Evolutionary conservation across 2,888 invertebrate species (phyloP), one percentile per base, ranked within the genome.

Genomic region (Tholera decimalis): DNA sequence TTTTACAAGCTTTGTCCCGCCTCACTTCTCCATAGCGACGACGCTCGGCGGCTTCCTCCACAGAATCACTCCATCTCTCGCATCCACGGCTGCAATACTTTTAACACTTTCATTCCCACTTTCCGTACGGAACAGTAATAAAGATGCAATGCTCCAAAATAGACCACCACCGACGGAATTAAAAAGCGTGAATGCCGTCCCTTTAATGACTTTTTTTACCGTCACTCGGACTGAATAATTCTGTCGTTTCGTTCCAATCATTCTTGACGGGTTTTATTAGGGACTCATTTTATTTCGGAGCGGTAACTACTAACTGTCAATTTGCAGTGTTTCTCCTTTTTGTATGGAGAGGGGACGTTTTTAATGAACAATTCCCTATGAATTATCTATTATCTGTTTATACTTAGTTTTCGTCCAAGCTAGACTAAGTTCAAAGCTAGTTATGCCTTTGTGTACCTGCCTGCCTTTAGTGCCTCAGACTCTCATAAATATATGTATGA

Each of bases 121-220:
- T 78, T 72, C 55, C 35, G 57, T 63, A 59, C 51, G 62, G 47
- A 70, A 73, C 61, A 43, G 61, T 72, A 62, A 70, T 79, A 78
- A 80, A 76, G 76, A 75, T 69, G 64, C 75, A 68, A 71, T 58
- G 54, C 64, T 79, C 77, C 24, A 75, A 84, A 84, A 85, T 80
- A 85, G 83, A 83, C 81, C 83, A 80, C 79, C 79, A 74, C 61
- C 69, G 76, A 76, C 64, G 77, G 70, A 73, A 80, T 77, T 77
- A 81, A 80, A 81, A 80, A 70, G 77, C 78, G 77, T 82, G 79
- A 80, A 77, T 75, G 60, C 26, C 58, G 56, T 67, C 58, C 66
- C 65, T 77, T 84, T 86, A 85, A 90, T 83, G 83, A 83, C 82
- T 82, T 85, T 80, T n/a, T 89, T 89, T 84, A 85, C 85, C 81